These are phyloP conservation scores for Oscheius sp. DNA, from an alignment of 1,140 invertebrate species.

Conservation along the genomic window DNA sequence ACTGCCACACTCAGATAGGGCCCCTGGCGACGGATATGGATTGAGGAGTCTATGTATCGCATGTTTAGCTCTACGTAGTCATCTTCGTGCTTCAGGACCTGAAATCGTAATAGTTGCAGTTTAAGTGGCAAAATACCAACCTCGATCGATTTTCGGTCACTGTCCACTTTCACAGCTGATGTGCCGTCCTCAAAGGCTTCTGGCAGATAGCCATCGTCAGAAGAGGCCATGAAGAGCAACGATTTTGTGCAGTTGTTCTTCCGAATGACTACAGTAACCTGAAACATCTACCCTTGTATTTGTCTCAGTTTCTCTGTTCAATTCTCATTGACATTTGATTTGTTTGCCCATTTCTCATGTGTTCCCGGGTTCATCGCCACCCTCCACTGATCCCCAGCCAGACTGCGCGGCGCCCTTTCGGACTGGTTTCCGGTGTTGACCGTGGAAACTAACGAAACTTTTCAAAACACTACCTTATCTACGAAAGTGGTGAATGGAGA, in stretches of 20 bases:
- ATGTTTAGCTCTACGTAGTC: conserved; percentile 14
- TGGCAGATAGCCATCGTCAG: conserved; percentile 7
- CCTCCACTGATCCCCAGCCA: too few relatives aligned
- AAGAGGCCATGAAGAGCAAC: conserved; percentile 8
- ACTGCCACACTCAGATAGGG: conserved; percentile 15
- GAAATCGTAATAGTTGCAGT: not conserved
- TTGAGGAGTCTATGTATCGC: conserved; percentile 17
- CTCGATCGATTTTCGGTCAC: conserved; percentile 12
- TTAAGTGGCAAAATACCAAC: not conserved
- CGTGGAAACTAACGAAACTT: not conserved
- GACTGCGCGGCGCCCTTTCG: not conserved
- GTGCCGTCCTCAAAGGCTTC: conserved; percentile 27
- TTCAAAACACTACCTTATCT: conserved; percentile 16
- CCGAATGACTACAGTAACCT: conserved; percentile 22
- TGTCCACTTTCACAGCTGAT: not conserved
- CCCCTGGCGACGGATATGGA: conserved; percentile 12
- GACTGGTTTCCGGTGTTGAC: conserved; percentile 8
- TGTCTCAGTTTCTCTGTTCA: not conserved
- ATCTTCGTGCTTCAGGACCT: conserved; percentile 17
- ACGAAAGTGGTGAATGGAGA: not conserved
- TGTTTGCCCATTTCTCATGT: too few relatives aligned
- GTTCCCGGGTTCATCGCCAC: too few relatives aligned
- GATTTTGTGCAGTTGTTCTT: conserved; percentile 21
- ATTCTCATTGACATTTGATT: too few relatives aligned
- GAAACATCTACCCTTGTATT: not conserved